Conservation (phyloP, 2,113 vertebrate species). For the Tautogolabrus adspersus region DNA sequence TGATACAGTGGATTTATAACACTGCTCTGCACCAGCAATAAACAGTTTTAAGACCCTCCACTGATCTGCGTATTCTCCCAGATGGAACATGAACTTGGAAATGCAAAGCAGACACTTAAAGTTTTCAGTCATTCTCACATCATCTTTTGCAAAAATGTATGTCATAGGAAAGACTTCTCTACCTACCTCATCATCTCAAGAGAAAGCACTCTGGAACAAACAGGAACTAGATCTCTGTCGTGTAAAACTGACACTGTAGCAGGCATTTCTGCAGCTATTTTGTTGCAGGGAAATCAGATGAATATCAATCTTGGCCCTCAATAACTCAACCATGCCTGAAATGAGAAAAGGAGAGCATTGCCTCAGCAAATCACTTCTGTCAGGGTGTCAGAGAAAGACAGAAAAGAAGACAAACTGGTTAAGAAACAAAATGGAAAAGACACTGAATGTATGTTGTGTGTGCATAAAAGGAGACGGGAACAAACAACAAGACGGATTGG, state of each 20-base stretch:
- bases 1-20: constrained; percentile 49
- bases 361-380: constrained; percentile 19
- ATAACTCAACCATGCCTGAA: constrained; percentile 66
- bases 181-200: constrained; percentile 2
- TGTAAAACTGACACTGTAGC: constrained; percentile 16
- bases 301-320: constrained; percentile 35
- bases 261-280: not conserved
- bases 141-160: not conserved
- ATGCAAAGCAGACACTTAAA: constrained; percentile 52
- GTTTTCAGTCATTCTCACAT: constrained; percentile 16
- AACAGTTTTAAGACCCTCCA: constrained; percentile 41
- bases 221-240: not conserved
- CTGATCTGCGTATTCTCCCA: constrained; percentile 46
- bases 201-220: constrained; percentile 5
- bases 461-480: too few species aligned
- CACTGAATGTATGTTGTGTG: not conserved
- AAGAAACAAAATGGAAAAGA: not conserved
- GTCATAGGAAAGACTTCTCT: constrained; percentile 17
- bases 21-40: constrained; percentile 21
- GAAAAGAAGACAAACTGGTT: not conserved
- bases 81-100: constrained; percentile 46
- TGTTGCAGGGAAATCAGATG: constrained; percentile 33
- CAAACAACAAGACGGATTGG: too few species aligned
- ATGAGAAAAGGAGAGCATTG: constrained; percentile 41
- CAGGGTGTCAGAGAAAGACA: constrained; percentile 3